Conservation (phyloP, 2,888 invertebrate species). For the Endotricha flammealis region DNA sequence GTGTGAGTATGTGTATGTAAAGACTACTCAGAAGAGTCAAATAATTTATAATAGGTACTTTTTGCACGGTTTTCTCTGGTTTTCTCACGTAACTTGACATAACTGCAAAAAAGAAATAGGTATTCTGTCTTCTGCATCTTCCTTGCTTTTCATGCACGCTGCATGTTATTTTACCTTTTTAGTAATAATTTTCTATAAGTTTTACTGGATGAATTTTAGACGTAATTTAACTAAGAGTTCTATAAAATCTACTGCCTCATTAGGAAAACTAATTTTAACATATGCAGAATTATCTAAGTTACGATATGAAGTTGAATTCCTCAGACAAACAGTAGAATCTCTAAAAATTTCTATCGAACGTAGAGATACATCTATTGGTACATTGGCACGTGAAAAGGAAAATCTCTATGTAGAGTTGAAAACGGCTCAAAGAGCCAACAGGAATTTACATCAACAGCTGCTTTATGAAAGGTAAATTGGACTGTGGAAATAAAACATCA, state of each 20-base stretch:
- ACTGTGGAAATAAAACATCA: background rate
- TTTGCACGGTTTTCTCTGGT: too few species aligned
- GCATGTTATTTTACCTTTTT: too few species aligned
- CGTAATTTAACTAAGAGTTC: conserved; percentile 39
- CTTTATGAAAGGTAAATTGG: conserved; percentile 62
- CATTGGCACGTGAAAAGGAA: conserved; percentile 69
- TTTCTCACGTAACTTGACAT: too few species aligned
- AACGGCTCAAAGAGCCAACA: conserved; percentile 62
- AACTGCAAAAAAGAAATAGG: too few species aligned
- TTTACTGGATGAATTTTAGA: conserved; percentile 41
- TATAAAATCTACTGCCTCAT: conserved; percentile 31
- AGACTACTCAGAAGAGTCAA: too few species aligned
- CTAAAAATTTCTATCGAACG: conserved; percentile 62
- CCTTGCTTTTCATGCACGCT: too few species aligned
- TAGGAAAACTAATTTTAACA: conserved; percentile 26
- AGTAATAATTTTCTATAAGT: conserved; percentile 2
- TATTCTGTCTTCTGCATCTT: too few species aligned
- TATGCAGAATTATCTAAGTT: conserved; percentile 40
- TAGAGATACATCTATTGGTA: conserved; percentile 66
- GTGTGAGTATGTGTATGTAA: too few species aligned
- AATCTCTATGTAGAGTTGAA: conserved; percentile 65
- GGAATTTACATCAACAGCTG: conserved; percentile 70
- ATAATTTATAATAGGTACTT: too few species aligned
- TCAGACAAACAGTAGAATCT: conserved; percentile 56
- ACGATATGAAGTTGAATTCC: conserved; percentile 53